phyloP scores from a whole-genome alignment of 2,888 invertebrate species.

The Xanthia togata region DNA sequence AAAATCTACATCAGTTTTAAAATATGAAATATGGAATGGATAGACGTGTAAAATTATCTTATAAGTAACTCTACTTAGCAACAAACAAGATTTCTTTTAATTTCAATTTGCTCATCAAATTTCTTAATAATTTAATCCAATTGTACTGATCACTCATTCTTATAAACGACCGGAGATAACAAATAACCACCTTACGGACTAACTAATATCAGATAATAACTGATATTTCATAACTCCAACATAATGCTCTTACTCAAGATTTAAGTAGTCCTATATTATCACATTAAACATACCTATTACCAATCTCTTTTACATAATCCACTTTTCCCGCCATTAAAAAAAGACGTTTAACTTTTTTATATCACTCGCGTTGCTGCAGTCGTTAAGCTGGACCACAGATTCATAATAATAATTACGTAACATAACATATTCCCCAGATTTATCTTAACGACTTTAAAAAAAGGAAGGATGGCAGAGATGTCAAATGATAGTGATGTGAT shows the following conservation, averaged over 20 bases:
- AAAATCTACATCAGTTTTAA: neutral
- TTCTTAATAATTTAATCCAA: no score
- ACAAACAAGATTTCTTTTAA: no score
- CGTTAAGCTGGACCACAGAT: slow-evolving; percentile 43
- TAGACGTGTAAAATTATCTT: no score
- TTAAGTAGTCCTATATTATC: slow-evolving; percentile 18
- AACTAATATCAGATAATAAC: no score
- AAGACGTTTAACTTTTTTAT: slow-evolving; percentile 23
- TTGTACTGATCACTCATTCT: neutral
- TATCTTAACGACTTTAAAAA: slow-evolving; percentile 43
- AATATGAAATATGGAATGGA: no score
- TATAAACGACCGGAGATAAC: neutral
- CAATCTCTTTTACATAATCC: slow-evolving; percentile 39
- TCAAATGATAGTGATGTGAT: slow-evolving; percentile 34
- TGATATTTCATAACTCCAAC: slow-evolving; percentile 12
- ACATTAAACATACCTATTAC: slow-evolving; percentile 36
- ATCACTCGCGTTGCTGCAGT: slow-evolving; percentile 23
- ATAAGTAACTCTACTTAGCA: no score
- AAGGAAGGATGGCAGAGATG: slow-evolving; percentile 21
- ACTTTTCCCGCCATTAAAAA: slow-evolving; percentile 26
- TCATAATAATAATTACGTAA: slow-evolving; percentile 48
- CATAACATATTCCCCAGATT: slow-evolving; percentile 39
- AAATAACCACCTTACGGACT: neutral
- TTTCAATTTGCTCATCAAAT: no score
- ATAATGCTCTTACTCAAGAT: slow-evolving; percentile 22